Base-by-base conservation (phyloP, 2,113 vertebrate species). In the Zosterops lateralis region DNA sequence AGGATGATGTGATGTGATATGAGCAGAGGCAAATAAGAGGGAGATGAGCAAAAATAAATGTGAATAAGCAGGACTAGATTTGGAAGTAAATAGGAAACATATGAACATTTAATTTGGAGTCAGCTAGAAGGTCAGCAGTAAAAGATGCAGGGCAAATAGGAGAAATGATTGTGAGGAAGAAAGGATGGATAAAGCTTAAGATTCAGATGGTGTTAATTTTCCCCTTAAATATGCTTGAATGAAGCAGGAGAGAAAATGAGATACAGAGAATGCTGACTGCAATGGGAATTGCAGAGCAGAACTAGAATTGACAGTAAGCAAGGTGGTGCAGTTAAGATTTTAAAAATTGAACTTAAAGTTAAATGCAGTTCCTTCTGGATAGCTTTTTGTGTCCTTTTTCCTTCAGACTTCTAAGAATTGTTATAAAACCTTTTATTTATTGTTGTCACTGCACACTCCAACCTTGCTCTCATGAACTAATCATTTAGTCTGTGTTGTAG, bases 151-250 rank as follows among this genome's bases (percentile, higher is more conserved):
- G 73, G 76, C 64, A 94, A 92, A 67, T 21, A 88, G 72, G 26
- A 86, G 65, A 91, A 93, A 93, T 51, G 61, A 66, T 73, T 74
- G 51, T 3, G 17, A 77, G 56, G 32, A 84, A 26, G 62, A 84
- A 84, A 60, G 32, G 16, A 70, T 77, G 57, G 51, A n/a, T 85
- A 85, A 90, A 79, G 44, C 44, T 78, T 44, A 67, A 68, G 51
- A 74, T 83, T 92, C 68, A 89, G 44, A 44, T 67, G 53, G 53
- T 91, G 70, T 82, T 94, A 92, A 92, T 95, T 92, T 92, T 84
- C 81, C 82, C n/a, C 74, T 91, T 92, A 96, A 92, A 95, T 89
- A 87, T 87, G 66, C 50, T 94, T 61, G 75, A 91, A 91, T 66
- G 67, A 93, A 91, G 82, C 78, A 90, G 71, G 73, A 86, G 47